Conservation (phyloP, 2,113 vertebrate species). For the Motacilla alba region DNA sequence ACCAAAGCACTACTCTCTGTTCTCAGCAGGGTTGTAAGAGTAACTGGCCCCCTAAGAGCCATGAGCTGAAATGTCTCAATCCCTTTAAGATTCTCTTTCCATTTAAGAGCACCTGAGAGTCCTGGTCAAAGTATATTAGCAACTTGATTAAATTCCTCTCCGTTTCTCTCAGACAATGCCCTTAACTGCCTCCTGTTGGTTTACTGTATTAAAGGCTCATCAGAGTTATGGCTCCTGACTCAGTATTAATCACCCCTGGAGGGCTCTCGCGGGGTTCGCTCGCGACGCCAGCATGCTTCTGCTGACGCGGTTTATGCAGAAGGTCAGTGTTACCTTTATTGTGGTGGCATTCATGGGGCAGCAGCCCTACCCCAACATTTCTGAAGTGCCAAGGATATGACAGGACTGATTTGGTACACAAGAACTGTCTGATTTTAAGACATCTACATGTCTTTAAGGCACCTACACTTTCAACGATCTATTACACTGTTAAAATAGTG, state of each 20-base stretch:
- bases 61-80: not conserved
- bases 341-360: not conserved
- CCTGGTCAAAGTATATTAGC: slow-evolving; percentile 11
- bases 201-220: slow-evolving; percentile 37
- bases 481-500: not conserved
- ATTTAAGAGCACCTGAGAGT: slow-evolving; percentile 18
- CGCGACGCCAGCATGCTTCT: accelerated
- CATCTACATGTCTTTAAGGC: not conserved
- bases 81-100: not conserved
- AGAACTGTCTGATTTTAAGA: not conserved
- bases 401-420: accelerated
- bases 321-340: not conserved
- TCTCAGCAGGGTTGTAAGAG: not conserved
- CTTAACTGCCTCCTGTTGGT: slow-evolving; percentile 26
- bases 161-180: not conserved
- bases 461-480: not conserved
- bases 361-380: not conserved
- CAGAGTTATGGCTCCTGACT: slow-evolving; percentile 21
- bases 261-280: not conserved
- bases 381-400: not conserved
- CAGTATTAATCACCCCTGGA: slow-evolving; percentile 3
- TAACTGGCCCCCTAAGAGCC: slow-evolving; percentile 5
- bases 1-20: not conserved
- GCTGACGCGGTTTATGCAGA: not conserved
- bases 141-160: slow-evolving; percentile 47